phyloP scores from a whole-genome alignment of 2,113 vertebrate species.

The Scopus umbretta region DNA sequence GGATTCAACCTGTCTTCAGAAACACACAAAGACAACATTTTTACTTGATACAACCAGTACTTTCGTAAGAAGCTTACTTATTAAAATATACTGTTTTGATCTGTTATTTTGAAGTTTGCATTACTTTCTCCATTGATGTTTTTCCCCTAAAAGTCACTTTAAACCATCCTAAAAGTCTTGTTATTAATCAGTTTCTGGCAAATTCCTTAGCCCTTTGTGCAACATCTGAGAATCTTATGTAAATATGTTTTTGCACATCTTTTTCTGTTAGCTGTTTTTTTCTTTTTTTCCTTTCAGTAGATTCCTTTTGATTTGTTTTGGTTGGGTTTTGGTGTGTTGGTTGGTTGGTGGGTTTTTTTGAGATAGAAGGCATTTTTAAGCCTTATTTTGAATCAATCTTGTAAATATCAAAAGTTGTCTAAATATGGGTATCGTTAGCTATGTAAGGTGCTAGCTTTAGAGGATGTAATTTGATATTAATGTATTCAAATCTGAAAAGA shows the following conservation, averaged over 20 bases:
- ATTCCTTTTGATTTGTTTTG: not conserved
- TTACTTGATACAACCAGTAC: not conserved
- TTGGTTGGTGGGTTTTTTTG: too few relatives aligned
- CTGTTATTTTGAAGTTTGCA: not conserved
- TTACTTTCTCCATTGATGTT: not conserved
- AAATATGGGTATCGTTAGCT: not conserved
- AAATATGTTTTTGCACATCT: not conserved
- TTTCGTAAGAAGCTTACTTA: not conserved
- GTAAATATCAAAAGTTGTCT: too few relatives aligned
- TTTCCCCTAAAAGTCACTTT: not conserved
- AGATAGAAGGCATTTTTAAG: not conserved
- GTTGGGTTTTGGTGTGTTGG: not conserved
- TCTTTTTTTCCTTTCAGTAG: not conserved
- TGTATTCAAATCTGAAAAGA: conserved; percentile 18
- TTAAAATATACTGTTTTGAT: not conserved
- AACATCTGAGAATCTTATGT: not conserved
- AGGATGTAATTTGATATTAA: not conserved
- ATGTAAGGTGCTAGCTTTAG: not conserved
- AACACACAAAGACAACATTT: not conserved
- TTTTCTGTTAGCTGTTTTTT: not conserved
- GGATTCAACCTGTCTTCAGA: not conserved
- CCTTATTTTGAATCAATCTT: too few relatives aligned
- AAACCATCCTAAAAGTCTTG: not conserved
- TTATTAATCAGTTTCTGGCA: not conserved
- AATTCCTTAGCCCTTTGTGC: not conserved